Percentiles rank a stretch among this genome's conserved stretches.
phyloP scores from a whole-genome alignment of 2,113 vertebrate genomes.

The Diglossa brunneiventris region DNA sequence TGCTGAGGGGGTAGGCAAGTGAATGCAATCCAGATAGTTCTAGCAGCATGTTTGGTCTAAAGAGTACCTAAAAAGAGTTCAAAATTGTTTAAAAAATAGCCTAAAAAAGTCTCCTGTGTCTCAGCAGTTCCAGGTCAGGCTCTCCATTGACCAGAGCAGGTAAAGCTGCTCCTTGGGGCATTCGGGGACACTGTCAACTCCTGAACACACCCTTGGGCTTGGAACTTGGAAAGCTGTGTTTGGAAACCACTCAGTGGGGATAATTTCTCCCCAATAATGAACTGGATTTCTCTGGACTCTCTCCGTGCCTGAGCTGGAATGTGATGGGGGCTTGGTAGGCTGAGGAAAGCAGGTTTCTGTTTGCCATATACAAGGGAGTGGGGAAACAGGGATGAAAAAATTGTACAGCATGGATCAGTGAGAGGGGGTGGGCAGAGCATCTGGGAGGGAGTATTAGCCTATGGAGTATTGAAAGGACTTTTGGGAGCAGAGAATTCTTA shows the following conservation, averaged over 20 bases:
- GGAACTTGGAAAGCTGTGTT: not conserved
- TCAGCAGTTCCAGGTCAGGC: not conserved
- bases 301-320: not conserved
- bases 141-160: not conserved
- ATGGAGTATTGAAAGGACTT: not conserved
- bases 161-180: not conserved
- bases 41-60: not conserved
- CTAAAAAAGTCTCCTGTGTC: not conserved
- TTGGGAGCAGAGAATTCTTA: not conserved
- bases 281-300: not conserved
- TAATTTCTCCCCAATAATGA: not conserved
- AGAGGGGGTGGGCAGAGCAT: not conserved
- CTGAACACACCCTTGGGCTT: accelerated
- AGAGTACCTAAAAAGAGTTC: not conserved
- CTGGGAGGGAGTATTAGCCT: not conserved
- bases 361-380: not conserved
- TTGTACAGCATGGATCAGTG: not conserved
- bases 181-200: not conserved
- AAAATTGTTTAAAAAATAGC: not conserved
- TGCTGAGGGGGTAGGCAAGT: not conserved
- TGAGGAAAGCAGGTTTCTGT: not conserved
- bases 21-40: not conserved
- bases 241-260: not conserved
- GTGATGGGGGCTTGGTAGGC: not conserved
- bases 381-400: not conserved